Conservation (phyloP, 2,888 invertebrate genomes). For the Anthophora plumipes region DNA sequence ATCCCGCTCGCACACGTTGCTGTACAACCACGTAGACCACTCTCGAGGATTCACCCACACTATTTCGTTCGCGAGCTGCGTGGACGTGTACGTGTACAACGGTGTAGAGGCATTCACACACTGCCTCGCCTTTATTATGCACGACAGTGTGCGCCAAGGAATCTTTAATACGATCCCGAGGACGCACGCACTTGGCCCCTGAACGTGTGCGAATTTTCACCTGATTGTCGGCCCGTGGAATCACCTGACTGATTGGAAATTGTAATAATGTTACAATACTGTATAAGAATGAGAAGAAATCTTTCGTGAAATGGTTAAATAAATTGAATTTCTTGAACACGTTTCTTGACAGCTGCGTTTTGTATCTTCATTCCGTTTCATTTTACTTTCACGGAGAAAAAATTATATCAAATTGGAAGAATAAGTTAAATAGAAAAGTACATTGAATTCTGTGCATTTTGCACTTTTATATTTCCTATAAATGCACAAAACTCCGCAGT, state of each 20-base stretch:
- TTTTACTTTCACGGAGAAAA: too few species aligned
- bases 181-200: conserved; percentile 26
- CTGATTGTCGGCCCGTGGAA: not conserved
- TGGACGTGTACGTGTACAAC: not conserved
- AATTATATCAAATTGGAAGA: too few species aligned
- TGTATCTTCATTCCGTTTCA: too few species aligned
- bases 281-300: too few species aligned
- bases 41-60: conserved; percentile 31
- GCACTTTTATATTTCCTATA: too few species aligned
- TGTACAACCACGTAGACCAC: conserved; percentile 42
- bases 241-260: not conserved
- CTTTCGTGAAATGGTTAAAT: too few species aligned
- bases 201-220: conserved; percentile 35
- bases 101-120: conserved; percentile 4
- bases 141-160: conserved; percentile 33
- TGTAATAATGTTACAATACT: too few species aligned
- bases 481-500: too few species aligned
- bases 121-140: conserved; percentile 46
- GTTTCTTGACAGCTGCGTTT: too few species aligned
- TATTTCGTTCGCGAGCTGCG: not conserved
- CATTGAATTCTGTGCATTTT: too few species aligned
- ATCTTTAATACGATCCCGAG: conserved; percentile 48
- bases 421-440: too few species aligned
- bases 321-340: too few species aligned
- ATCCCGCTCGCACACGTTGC: conserved; percentile 69